Percentiles rank a stretch among this genome's conserved stretches.
Conservation (phyloP, 2,888 invertebrate genomes). For the Aleiodes alternator region DNA sequence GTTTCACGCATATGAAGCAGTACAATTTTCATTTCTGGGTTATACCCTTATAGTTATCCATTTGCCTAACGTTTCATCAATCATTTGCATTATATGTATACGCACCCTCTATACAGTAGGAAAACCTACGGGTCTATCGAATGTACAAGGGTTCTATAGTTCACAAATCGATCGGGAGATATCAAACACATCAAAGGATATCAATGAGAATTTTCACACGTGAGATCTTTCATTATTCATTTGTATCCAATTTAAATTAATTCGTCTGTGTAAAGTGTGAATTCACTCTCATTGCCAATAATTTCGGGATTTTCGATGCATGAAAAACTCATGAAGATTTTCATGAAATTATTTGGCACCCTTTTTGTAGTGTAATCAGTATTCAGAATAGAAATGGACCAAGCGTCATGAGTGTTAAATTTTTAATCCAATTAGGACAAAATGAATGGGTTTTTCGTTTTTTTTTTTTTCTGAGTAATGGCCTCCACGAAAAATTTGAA, state of each 20-base stretch:
- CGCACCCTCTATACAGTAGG: neutral
- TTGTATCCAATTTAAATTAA: constrained; percentile 1
- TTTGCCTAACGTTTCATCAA: neutral
- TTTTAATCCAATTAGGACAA: too few relatives aligned
- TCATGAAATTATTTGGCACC: too few relatives aligned
- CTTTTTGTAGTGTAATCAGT: too few relatives aligned
- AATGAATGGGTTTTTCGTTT: too few relatives aligned
- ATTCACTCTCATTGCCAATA: neutral
- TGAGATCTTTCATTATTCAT: constrained; percentile 21
- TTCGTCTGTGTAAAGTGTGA: neutral
- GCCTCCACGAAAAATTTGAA: too few relatives aligned
- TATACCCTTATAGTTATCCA: neutral
- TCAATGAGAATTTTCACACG: constrained; percentile 27
- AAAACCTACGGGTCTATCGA: neutral
- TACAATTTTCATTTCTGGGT: constrained; percentile 1
- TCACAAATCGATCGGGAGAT: neutral
- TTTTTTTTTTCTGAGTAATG: too few relatives aligned
- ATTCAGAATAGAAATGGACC: too few relatives aligned
- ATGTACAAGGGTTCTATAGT: too few relatives aligned
- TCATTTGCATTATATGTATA: neutral
- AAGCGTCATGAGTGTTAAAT: too few relatives aligned
- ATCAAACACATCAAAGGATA: neutral
- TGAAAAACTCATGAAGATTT: too few relatives aligned
- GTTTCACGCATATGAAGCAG: neutral
- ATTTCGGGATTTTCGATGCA: neutral